phyloP scores from a whole-genome alignment of 1,140 invertebrate species.

The Drosophila trapezifrons region DNA sequence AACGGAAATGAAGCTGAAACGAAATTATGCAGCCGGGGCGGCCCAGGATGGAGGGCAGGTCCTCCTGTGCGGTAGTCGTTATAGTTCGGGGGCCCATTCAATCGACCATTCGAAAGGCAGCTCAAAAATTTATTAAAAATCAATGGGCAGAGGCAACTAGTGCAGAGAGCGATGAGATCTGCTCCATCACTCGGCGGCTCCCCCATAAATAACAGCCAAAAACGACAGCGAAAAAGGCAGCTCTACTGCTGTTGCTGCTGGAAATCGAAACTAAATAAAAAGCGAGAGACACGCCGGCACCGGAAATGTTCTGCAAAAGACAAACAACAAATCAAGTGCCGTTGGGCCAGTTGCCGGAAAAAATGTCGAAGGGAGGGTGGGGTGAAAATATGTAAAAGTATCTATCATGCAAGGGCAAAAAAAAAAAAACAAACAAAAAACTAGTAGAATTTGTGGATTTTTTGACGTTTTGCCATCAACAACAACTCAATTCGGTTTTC shows the following conservation, averaged over 20 bases:
- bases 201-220: conserved; percentile 68
- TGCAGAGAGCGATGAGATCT: conserved; percentile 25
- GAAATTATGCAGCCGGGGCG: conserved; percentile 69
- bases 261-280: conserved; percentile 72
- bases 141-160: conserved; percentile 49
- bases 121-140: conserved; percentile 80
- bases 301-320: conserved; percentile 77
- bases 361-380: conserved; percentile 31
- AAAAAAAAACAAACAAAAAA: conserved; percentile 43
- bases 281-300: conserved; percentile 13
- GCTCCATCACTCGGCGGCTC: conserved; percentile 26
- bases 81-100: conserved; percentile 42
- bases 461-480: conserved; percentile 59
- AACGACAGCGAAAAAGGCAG: neutral
- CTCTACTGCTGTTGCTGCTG: neutral
- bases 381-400: conserved; percentile 76
- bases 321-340: conserved; percentile 81
- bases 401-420: conserved; percentile 72
- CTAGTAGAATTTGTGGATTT: conserved; percentile 58
- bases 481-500: conserved; percentile 72
- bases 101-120: conserved; percentile 43
- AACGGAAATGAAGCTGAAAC: conserved; percentile 82
- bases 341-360: conserved; percentile 64
- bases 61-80: conserved; percentile 40
- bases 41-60: neutral